Base-by-base conservation (phyloP, 2,888 invertebrate genomes). In the Heliconius ismenius region DNA sequence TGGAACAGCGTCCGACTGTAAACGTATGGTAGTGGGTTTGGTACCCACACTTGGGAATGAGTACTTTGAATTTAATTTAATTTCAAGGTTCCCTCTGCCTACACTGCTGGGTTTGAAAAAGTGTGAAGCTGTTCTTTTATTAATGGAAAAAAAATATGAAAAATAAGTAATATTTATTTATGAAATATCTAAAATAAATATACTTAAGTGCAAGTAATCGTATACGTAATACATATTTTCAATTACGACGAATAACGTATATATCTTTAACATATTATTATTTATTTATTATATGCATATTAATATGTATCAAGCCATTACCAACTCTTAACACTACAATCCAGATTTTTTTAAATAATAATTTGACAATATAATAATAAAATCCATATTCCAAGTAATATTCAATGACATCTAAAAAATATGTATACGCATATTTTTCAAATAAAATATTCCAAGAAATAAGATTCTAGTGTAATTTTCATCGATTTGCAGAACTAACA, bases 401-500 rank as follows among this genome's bases (percentile, higher is more conserved):
- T 54, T 21, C 7, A 54, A 54, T 21, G 7, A 54, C 2, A 54
- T 21, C 7, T 54, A 54, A 21, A 54, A 21, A 7, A 54, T 54
- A 21, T 54, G 2, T 15, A 21, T 21, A 54, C 6, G 54, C 21
- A 21, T 54, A 13, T 13, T 6, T 43, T 67, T 67, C 4, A 39
- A 67, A 24, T 15, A 1, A 10, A 6, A 65, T 54, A 28, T 32
- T n/a, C 32, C 11, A 54, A 28, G 32, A 54, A 32, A 58, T 28
- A 70, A 54, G 18, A 73, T 24, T 62, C 73, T 43, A 43, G 60
- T 62, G 36, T 21, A 26, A 73, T 18, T 73, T 73, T 73, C 73
- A 73, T 73, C 62, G 73, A 73, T 73, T 73, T 62, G 73, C 73
- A 73, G 70, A 70, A 58, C 70, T 32, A 36, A 32, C 58, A 9